Percentiles rank a stretch among this genome's conserved stretches.
These are phyloP conservation scores for Synergus umbraculus DNA, from an alignment of 2,888 invertebrate genomes.

Conservation along the genomic window DNA sequence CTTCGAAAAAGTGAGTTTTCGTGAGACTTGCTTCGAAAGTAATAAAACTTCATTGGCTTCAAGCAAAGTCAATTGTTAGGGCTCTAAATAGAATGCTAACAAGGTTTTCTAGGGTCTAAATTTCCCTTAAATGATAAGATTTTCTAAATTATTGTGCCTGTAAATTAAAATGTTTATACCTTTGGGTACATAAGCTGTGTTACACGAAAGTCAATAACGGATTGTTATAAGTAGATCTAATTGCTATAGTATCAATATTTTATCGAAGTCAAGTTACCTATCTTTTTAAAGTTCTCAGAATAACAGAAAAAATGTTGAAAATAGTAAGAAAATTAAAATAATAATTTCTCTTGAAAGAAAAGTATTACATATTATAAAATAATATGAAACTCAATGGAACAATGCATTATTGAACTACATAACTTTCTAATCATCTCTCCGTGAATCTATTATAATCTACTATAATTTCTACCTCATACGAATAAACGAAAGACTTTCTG, in stretches of 20 bases:
- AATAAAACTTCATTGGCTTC: neutral
- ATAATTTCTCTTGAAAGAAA: neutral
- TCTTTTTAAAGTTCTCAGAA: neutral
- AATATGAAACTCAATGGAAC: neutral
- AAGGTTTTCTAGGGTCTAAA: neutral
- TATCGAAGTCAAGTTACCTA: neutral
- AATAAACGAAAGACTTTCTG: neutral
- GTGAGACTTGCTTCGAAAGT: neutral
- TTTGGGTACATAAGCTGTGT: neutral
- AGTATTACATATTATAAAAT: neutral
- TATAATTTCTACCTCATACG: neutral
- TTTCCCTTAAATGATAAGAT: neutral
- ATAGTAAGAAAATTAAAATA: neutral
- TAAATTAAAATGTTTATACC: neutral
- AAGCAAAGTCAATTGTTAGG: neutral
- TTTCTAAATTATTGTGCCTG: neutral
- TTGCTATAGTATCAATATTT: neutral
- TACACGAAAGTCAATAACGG: neutral
- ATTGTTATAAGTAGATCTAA: neutral
- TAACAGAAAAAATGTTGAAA: neutral
- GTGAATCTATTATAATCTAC: neutral
- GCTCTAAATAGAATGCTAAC: neutral
- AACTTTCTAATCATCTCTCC: neutral
- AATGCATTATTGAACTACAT: neutral
- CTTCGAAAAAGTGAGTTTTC: neutral